Evolutionary conservation across 2,113 vertebrate genomes (phyloP), one percentile per base, ranked within the genome.

Genomic region (Morphnarchus princeps): DNA sequence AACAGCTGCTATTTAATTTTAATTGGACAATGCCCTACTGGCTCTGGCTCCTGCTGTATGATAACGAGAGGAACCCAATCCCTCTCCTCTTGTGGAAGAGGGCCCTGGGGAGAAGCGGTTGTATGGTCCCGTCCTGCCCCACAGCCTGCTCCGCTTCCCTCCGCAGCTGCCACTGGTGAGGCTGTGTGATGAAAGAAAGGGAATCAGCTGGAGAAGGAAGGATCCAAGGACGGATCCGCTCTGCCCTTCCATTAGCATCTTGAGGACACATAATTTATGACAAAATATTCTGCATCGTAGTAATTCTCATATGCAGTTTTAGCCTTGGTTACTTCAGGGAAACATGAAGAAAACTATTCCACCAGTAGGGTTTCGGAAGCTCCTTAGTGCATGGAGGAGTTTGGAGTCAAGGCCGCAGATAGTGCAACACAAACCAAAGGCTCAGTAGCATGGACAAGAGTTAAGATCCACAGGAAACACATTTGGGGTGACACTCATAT

Each of bases 1-100:
- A 72, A 22, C 93, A 93, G 84, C 93, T 94, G 82, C 87, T 78
- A 17, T 59, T 91, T 90, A 90, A 81, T 93, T 95, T 92, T 96
- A 97, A 95, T 92, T 90, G 94, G 67, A 58, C 65, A 81, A 45
- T 73, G 49, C 45, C 73, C 91, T 79, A 24, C 77, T 79, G 58
- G 87, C 78, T 82, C 65, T 50, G 45, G 47, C 65, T 94, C 36
- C 85, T 45, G 59, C 67, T 91, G 11, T 69, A 29, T 26, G 80
- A 84, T 93, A 77, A 89, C 70, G 84, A 89, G 58, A 47, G 79
- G 91, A 97, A 88, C 82, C 32, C 47, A 85, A 69, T 81, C 82
- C 19, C 31, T 18, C 49, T 50, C 62, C 66, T 54, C 54, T 85
- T 42, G 14, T 34, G 74, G 82, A 91, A 95, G 89, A 90, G 59